Evolutionary conservation across 2,113 vertebrate species (phyloP).

Genomic region (Gadus chalcogrammus): DNA sequence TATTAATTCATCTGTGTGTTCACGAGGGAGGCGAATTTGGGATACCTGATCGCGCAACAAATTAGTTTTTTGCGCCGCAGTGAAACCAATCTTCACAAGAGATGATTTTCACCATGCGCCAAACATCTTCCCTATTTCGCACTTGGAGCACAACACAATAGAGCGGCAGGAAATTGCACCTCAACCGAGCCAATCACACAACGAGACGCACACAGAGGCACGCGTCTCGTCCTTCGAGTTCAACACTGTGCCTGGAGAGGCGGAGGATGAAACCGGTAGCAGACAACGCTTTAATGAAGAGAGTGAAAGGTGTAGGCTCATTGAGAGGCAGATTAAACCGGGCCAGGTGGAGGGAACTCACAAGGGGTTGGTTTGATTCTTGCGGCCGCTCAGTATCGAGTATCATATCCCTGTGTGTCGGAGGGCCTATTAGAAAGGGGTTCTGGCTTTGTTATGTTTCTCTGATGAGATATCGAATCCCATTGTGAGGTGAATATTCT

Average conservation of each 20-base stretch:
- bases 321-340: slow-evolving; percentile 19
- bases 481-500: slow-evolving; percentile 17
- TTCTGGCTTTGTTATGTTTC: slow-evolving; percentile 21
- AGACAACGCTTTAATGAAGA: slow-evolving; percentile 31
- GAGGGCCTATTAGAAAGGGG: slow-evolving; percentile 29
- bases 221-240: slow-evolving; percentile 9
- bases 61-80: slow-evolving; percentile 6
- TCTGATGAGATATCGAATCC: slow-evolving; percentile 32
- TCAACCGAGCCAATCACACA: slow-evolving; percentile 43
- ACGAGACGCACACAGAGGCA: no score
- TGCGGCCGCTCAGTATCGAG: slow-evolving; percentile 1
- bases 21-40: slow-evolving; percentile 12
- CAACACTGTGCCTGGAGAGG: slow-evolving; percentile 23
- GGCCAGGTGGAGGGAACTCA: slow-evolving; percentile 27
- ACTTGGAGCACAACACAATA: neutral
- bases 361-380: slow-evolving; percentile 20
- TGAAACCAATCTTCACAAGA: slow-evolving; percentile 30
- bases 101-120: slow-evolving; percentile 38
- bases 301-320: slow-evolving; percentile 38
- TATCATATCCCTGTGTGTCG: slow-evolving; percentile 3
- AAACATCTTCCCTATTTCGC: slow-evolving; percentile 28
- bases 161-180: slow-evolving; percentile 51
- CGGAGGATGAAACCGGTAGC: slow-evolving; percentile 22
- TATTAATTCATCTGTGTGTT: slow-evolving; percentile 17
- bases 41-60: slow-evolving; percentile 12